phyloP scores from a whole-genome alignment of 2,797 vertebrate species.

The Gambusia yucatana region DNA sequence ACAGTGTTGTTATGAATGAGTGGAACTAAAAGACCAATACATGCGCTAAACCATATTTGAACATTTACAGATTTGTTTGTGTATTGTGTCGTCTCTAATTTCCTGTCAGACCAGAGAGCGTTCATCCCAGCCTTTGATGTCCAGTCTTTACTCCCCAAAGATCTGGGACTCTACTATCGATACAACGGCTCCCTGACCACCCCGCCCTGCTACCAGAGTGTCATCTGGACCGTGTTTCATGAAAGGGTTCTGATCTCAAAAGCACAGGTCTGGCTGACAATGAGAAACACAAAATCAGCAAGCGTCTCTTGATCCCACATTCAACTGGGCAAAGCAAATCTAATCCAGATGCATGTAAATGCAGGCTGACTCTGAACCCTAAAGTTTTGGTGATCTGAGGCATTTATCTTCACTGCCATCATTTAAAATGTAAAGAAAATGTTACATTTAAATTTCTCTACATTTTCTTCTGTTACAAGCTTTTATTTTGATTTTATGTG shows the following conservation, averaged over 20 bases:
- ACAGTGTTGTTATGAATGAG: not conserved
- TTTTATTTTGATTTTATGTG: not conserved
- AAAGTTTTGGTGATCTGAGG: not conserved
- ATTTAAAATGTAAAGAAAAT: not conserved
- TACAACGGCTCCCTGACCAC: conserved; percentile 96
- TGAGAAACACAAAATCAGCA: not conserved
- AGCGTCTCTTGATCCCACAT: not conserved
- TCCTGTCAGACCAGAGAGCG: conserved; percentile 80
- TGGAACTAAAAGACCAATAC: not conserved
- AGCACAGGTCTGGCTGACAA: conserved; percentile 81
- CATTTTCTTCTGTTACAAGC: not conserved
- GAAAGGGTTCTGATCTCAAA: conserved; percentile 86
- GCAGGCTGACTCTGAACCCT: not conserved
- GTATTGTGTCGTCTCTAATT: conserved; percentile 4
- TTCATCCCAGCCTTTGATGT: conserved; percentile 87
- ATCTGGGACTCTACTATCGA: conserved; percentile 86
- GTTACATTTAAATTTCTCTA: not conserved
- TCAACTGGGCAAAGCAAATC: not conserved
- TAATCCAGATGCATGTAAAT: not conserved
- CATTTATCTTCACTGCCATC: not conserved
- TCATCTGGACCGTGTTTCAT: conserved; percentile 91
- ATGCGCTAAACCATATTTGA: not conserved
- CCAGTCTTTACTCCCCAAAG: conserved; percentile 83
- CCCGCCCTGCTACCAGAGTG: conserved; percentile 89
- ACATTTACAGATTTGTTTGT: not conserved